Evolutionary conservation across 2,888 invertebrate genomes (phyloP), one percentile per base, ranked within the genome.

Genomic region (Empis stercorea): DNA sequence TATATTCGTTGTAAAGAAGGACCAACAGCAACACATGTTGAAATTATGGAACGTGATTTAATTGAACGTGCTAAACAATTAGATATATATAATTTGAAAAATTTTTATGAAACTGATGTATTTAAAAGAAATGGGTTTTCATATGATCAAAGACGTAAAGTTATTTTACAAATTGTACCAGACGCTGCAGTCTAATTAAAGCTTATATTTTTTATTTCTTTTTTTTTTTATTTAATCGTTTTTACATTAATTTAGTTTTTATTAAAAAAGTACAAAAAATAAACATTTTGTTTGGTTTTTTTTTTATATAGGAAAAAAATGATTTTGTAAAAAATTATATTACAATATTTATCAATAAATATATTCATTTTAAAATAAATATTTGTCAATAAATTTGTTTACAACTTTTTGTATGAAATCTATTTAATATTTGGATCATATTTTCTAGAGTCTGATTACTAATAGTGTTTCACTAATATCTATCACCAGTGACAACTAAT

Each of bases 61-160:
- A 78, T 79, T 48, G 95, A 82, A 71, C 72, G 94, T 76, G 96
- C 95, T 0, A 81, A 88, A 60, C 88, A 92, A 68, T 82, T 97
- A 56, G 88, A 91, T 64, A 89, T 97, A 49, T 76, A 80, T 52
- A 89, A 92, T 65, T 70, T 97, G 47, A 82, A 85, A 57, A 80
- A 87, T 0, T 99, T 99, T 72, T 97, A 91, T 58, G 83, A 88
- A 16, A 94, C 93, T 57, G 80, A 85, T 38, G 74, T 94, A 56
- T 99, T 99, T 71, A 83, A 81, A 60, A 75, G 78, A 48, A 94
- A 99, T 64, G 81, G 85, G 57, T 99, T 92, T 63, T 73, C 76
- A 1, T 93, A 89, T 57, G 94, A 99, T 68, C 61, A 79, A 4
- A 83, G 80, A 59, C 75, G 87, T 44, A 93, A 87, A 63, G 74